Base-by-base conservation (phyloP, 2,888 invertebrate species). In the Macrosoma leucophasiata region DNA sequence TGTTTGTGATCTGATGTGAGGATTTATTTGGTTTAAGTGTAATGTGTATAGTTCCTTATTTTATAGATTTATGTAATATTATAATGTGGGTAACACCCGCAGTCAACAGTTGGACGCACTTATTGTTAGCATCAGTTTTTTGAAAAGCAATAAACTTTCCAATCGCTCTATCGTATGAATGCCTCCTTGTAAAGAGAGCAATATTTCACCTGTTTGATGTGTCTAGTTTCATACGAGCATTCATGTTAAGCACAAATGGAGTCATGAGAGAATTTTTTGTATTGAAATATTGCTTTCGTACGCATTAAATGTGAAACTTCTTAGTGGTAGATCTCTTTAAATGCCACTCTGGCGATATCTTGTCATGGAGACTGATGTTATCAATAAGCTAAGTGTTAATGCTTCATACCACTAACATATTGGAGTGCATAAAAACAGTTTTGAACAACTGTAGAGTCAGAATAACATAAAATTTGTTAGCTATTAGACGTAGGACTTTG, bases 1-100 rank as follows among this genome's bases (percentile, higher is more conserved):
- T 73, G 74, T 78, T 76, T 78, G 82, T 79, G 84, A 84, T 84
- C 82, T 79, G 79, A 81, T 73, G 75, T 67, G 65, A 70, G 71
- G 63, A 65, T 72, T 75, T 60, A 60, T 77, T 75, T 78, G 62
- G 55, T 71, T 72, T 76, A 74, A 71, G 62, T 62, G 62, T 82
- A 73, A 72, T 72, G 63, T 71, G 63, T 74, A 77, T 78, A 78
- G 84, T 84, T 84, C 84, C 84, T 84, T 82, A 75, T 73, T 76
- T 74, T 64, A 56, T 82, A 79, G 77, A 51, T 58, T 60, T 71
- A 70, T 62, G 55, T 70, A 65, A 58, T 60, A 66, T 65, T 59
- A 54, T 63, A 35, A 39, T 15, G 30, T 33, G 28, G 36, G 42
- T 28, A n/a, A 33, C 29, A 30, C 22, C 29, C 28, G 12, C 29